These are phyloP conservation scores for Ceryle rudis DNA, from an alignment of 2,797 vertebrate genomes.

Conservation along the genomic window DNA sequence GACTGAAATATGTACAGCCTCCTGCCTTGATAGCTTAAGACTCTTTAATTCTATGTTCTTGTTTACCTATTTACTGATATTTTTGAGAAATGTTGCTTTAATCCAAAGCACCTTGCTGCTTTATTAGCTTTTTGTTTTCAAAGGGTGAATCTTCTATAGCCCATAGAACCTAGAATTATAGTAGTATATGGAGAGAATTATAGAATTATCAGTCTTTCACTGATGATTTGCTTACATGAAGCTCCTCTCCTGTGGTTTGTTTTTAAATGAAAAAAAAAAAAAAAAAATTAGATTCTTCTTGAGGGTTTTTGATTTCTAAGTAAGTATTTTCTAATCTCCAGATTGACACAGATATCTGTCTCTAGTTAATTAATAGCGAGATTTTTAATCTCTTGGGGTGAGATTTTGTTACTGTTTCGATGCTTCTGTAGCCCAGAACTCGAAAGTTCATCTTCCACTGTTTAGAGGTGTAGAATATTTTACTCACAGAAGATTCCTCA, in stretches of 20 bases:
- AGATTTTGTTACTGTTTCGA: not conserved
- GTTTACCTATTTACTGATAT: not conserved
- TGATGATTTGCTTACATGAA: not conserved
- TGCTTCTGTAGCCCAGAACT: not conserved
- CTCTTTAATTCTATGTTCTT: not conserved
- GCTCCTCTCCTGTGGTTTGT: not conserved
- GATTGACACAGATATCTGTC: not conserved
- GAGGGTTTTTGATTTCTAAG: not conserved
- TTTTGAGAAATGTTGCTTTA: not conserved
- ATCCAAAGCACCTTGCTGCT: not conserved
- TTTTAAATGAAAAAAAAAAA: not conserved
- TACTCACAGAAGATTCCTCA: not conserved
- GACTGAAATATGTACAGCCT: not conserved
- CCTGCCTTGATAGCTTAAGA: not conserved
- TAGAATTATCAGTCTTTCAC: not conserved
- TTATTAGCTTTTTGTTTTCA: not conserved
- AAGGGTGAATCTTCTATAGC: not conserved
- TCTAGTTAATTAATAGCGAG: not conserved
- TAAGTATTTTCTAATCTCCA: not conserved
- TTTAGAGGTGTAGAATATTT: not conserved
- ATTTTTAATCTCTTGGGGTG: not conserved
- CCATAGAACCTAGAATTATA: not conserved
- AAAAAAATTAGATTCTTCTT: not conserved
- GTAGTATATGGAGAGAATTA: too few species aligned
- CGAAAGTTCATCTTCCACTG: not conserved